These are phyloP conservation scores for Gonocerus acuteangulatus DNA, from an alignment of 2,888 invertebrate species.

Conservation along the genomic window DNA sequence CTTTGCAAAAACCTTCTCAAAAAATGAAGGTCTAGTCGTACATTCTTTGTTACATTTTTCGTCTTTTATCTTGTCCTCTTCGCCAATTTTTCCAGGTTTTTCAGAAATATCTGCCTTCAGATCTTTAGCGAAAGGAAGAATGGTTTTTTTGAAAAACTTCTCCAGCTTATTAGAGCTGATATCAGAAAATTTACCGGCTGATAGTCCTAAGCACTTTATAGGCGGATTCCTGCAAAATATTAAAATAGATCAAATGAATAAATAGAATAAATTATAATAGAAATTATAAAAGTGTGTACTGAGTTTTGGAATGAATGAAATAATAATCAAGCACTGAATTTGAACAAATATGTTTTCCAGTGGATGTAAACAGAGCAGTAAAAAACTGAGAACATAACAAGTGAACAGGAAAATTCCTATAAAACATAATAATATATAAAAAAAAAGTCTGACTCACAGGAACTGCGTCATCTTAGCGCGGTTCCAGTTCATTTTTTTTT, in stretches of 20 bases:
- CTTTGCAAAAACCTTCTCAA: conserved; percentile 16
- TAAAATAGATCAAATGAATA: not conserved
- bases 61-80: conserved; percentile 4
- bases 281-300: not conserved
- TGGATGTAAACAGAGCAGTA: too few relatives aligned
- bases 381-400: too few relatives aligned
- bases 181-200: conserved; percentile 66
- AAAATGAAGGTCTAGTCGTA: conserved; percentile 24
- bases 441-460: too few relatives aligned
- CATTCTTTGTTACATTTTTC: too few relatives aligned
- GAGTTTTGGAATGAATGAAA: too few relatives aligned
- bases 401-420: too few relatives aligned
- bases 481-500: too few relatives aligned
- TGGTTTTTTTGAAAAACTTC: conserved; percentile 49
- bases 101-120: not conserved
- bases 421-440: too few relatives aligned
- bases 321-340: too few relatives aligned
- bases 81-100: not conserved
- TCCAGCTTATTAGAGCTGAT: conserved; percentile 41
- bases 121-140: not conserved
- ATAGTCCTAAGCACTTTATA: conserved; percentile 65
- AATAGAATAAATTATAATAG: not conserved
- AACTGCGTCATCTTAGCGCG: too few relatives aligned
- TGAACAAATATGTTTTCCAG: too few relatives aligned
- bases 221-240: conserved; percentile 47